Percentiles rank a stretch among this genome's conserved stretches.
These are phyloP conservation scores for Rhodinocichla rosea DNA, from an alignment of 2,113 vertebrate species.

Conservation along the genomic window DNA sequence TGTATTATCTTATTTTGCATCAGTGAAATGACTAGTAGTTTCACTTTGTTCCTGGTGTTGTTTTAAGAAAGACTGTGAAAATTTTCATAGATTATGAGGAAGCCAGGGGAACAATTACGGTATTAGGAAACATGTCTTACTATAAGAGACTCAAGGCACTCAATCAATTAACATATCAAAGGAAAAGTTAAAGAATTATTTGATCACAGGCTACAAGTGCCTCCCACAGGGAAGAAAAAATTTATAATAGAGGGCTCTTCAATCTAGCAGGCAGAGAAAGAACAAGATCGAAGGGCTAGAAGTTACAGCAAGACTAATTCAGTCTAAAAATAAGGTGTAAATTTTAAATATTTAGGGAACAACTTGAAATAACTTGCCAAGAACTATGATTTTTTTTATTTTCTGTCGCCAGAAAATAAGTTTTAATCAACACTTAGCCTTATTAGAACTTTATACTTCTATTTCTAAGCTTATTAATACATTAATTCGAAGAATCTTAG, in stretches of 20 bases:
- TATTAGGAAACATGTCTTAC: not conserved
- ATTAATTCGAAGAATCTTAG: not conserved
- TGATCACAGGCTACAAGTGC: constrained; percentile 2
- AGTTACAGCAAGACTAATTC: not conserved
- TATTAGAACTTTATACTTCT: not conserved
- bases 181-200: constrained; percentile 1
- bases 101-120: not conserved
- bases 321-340: not conserved
- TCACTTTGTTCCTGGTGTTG: not conserved
- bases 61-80: not conserved
- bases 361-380: not conserved
- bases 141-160: not conserved
- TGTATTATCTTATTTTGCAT: not conserved
- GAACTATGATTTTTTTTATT: not conserved
- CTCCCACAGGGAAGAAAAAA: not conserved
- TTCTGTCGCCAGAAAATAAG: not conserved
- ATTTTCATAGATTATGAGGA: not conserved
- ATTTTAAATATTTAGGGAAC: not conserved
- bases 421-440: not conserved
- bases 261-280: not conserved
- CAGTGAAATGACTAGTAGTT: not conserved
- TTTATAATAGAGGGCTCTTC: not conserved
- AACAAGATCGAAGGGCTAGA: not conserved
- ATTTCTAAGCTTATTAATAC: not conserved
- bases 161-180: constrained; percentile 32